phyloP scores from a whole-genome alignment of 2,888 invertebrate genomes.

The Melanchra persicariae region DNA sequence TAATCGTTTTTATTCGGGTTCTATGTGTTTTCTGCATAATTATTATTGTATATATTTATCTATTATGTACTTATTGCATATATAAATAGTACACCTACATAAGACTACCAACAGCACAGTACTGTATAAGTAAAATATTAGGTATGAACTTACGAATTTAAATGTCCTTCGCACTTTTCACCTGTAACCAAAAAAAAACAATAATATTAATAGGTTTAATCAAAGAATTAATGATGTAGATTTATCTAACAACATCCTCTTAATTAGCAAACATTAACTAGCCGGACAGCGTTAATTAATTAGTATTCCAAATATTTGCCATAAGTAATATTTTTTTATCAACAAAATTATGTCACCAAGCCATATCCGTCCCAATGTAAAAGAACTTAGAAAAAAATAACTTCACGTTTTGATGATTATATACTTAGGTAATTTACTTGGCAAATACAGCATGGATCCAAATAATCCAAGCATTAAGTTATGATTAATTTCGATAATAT shows the following conservation, averaged over 20 bases:
- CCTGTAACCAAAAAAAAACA: slow-evolving; percentile 53
- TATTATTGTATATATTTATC: too few species aligned
- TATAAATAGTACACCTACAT: too few species aligned
- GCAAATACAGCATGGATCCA: slow-evolving; percentile 8
- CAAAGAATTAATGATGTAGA: background rate
- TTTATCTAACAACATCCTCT: slow-evolving; percentile 12
- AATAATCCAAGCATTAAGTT: too few species aligned
- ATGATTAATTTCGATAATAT: slow-evolving; percentile 8
- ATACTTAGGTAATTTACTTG: background rate
- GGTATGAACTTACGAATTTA: slow-evolving; percentile 50
- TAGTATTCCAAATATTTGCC: slow-evolving; percentile 24
- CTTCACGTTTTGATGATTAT: background rate
- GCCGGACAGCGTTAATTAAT: slow-evolving; percentile 18
- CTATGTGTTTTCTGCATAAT: too few species aligned
- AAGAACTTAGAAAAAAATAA: background rate
- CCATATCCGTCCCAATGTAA: background rate
- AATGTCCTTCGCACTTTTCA: slow-evolving; percentile 40
- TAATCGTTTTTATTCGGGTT: too few species aligned
- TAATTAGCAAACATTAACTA: slow-evolving; percentile 42
- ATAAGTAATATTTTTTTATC: background rate
- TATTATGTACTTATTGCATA: too few species aligned
- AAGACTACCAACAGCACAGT: too few species aligned
- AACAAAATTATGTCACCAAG: slow-evolving; percentile 23
- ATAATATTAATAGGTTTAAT: background rate
- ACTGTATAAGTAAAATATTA: too few species aligned